These are phyloP conservation scores for Tetranychus cinnabarinus DNA, from an alignment of 1,140 invertebrate species.

Conservation along the genomic window DNA sequence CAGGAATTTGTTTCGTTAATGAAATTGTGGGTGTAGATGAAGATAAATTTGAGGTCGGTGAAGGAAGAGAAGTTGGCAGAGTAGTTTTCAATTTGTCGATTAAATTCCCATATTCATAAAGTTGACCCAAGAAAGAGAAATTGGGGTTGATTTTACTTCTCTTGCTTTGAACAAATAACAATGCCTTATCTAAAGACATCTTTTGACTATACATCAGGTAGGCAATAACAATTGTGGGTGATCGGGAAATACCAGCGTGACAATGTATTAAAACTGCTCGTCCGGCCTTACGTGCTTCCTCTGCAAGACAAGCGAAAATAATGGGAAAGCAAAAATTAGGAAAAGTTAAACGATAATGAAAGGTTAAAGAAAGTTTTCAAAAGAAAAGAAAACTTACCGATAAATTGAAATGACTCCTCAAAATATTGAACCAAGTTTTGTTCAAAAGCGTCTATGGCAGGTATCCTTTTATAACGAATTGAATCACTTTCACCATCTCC, in stretches of 20 bases:
- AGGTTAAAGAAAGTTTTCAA: too few relatives aligned
- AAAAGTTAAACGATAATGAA: neutral
- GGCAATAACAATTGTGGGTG: neutral
- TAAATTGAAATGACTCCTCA: slow-evolving; percentile 67
- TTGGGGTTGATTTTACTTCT: slow-evolving; percentile 28
- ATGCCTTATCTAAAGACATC: neutral
- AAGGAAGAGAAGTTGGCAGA: neutral
- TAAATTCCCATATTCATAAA: slow-evolving; percentile 30
- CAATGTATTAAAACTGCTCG: too few relatives aligned
- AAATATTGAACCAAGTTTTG: slow-evolving; percentile 80
- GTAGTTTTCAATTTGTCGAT: slow-evolving; percentile 14
- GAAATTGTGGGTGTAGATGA: neutral
- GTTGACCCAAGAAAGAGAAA: slow-evolving; percentile 36
- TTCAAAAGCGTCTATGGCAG: slow-evolving; percentile 55
- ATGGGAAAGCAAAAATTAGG: neutral
- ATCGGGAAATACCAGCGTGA: neutral
- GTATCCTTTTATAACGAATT: slow-evolving; percentile 54
- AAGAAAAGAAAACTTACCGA: slow-evolving; percentile 37
- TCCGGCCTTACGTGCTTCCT: neutral
- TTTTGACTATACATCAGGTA: neutral
- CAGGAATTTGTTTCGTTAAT: neutral
- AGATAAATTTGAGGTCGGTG: too few relatives aligned
- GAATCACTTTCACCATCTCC: slow-evolving; percentile 26
- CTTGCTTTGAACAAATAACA: slow-evolving; percentile 25
- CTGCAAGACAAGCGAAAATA: neutral